Evolutionary conservation across 2,797 vertebrate genomes (phyloP), one percentile per base, ranked within the genome.

Genomic region (Sebastes variabilis): DNA sequence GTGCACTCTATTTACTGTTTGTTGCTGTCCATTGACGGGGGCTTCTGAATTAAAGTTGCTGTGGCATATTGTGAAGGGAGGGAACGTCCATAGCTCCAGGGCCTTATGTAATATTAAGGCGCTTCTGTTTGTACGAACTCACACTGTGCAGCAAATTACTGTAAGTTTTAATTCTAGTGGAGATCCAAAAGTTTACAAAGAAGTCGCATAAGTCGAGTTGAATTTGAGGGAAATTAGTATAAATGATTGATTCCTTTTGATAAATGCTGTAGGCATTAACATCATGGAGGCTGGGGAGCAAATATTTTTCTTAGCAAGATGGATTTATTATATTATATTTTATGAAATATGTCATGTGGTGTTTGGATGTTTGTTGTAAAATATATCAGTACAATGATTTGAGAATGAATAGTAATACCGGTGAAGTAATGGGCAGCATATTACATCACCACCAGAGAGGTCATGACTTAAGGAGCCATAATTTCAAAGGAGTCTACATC

Each of bases 381-480:
- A 46, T 18, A 46, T 46, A 46, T 55, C 74, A 18, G 4, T 27
- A 29, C 11, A 58, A 27, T 62, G 60, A 69, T 27, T 27, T 24
- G 38, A 79, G 25, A 72, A 76, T 75, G 27, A 77, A n/a, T 38
- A 36, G 49, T 24, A 24, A 55, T 75, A 65, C 9, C 6, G 55
- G 60, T 49, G 52, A 80, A 76, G 62, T 61, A 75, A 72, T 64
- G 24, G 67, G 61, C 52, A 61, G 52, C 10, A 7, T 59, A 59
- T 85, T 73, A 70, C 61, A 66, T 74, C 73, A 59, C 13, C 27
- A 75, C 25, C 67, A 62, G 55, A 56, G 66, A 77, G 55, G 65
- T 65, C 64, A 29, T 8, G 10, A 42, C 72, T 61, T 1, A 1
- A 38, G 25, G 58, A 32, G 36, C 72, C 56, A 29, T 27, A 30